These are phyloP conservation scores for Syrrhaptes paradoxus DNA, from an alignment of 2,113 vertebrate genomes.

Conservation along the genomic window DNA sequence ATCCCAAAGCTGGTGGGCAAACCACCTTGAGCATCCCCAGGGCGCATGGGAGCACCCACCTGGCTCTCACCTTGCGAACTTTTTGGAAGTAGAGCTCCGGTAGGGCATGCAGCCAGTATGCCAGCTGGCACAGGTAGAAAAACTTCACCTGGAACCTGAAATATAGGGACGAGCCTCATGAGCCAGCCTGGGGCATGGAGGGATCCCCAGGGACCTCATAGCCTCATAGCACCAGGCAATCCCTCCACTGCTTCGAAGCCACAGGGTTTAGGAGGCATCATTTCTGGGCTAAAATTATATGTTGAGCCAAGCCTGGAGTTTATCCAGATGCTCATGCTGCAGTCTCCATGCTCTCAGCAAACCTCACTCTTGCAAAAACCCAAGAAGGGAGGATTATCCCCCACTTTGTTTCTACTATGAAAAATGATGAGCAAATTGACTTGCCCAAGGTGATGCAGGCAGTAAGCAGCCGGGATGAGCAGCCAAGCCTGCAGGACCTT, in stretches of 20 bases:
- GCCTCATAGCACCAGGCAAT: background rate
- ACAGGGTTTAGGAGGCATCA: background rate
- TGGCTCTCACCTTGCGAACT: constrained; percentile 91
- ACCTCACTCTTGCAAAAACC: background rate
- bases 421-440: background rate
- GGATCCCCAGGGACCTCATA: background rate
- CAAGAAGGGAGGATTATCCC: background rate
- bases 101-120: constrained; percentile 95
- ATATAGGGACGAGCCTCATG: background rate
- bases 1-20: background rate
- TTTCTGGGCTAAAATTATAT: background rate
- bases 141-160: constrained; percentile 98
- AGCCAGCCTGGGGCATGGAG: background rate
- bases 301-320: background rate
- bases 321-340: background rate
- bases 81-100: constrained; percentile 99
- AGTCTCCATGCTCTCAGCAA: background rate
- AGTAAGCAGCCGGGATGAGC: background rate
- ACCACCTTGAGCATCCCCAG: background rate
- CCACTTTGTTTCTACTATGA: background rate
- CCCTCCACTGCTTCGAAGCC: background rate
- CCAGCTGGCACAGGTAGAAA: constrained; percentile 96
- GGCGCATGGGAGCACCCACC: background rate
- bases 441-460: background rate
- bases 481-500: background rate